phyloP scores from a whole-genome alignment of 2,797 vertebrate genomes.

The Macropodus opercularis region DNA sequence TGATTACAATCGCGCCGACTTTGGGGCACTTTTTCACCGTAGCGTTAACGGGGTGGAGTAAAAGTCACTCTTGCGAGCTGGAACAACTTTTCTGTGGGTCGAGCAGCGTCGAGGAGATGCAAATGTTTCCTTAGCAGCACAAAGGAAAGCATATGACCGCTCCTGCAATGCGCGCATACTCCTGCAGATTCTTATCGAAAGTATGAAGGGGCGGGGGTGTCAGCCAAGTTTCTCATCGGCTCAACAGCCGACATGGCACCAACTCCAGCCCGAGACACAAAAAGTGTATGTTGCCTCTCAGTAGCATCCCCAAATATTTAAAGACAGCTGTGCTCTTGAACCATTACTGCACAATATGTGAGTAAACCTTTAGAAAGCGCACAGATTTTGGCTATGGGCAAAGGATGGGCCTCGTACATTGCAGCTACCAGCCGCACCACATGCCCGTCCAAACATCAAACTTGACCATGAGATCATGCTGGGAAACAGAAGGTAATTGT shows the following conservation, averaged over 20 bases:
- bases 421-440: constrained; percentile 10
- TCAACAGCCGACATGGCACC: constrained; percentile 9
- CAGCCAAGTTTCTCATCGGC: constrained; percentile 27
- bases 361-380: constrained; percentile 10
- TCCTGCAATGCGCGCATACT: constrained; percentile 26
- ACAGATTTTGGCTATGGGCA: constrained; percentile 3
- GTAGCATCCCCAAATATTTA: neutral
- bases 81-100: neutral
- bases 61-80: neutral
- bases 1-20: constrained; percentile 44
- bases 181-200: constrained; percentile 49
- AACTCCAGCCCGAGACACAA: neutral
- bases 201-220: constrained; percentile 29
- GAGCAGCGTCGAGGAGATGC: neutral
- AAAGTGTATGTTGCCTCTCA: neutral
- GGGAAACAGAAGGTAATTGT: constrained; percentile 8
- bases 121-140: constrained; percentile 12
- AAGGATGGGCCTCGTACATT: constrained; percentile 2
- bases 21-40: constrained; percentile 32
- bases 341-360: neutral
- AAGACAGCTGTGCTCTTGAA: neutral
- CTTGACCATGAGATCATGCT: constrained; percentile 10
- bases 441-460: constrained; percentile 22
- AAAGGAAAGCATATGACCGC: constrained; percentile 40
- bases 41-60: neutral